Evolutionary conservation across 2,113 vertebrate species (phyloP), one percentile per base, ranked within the genome.

Genomic region (Sitta europaea): DNA sequence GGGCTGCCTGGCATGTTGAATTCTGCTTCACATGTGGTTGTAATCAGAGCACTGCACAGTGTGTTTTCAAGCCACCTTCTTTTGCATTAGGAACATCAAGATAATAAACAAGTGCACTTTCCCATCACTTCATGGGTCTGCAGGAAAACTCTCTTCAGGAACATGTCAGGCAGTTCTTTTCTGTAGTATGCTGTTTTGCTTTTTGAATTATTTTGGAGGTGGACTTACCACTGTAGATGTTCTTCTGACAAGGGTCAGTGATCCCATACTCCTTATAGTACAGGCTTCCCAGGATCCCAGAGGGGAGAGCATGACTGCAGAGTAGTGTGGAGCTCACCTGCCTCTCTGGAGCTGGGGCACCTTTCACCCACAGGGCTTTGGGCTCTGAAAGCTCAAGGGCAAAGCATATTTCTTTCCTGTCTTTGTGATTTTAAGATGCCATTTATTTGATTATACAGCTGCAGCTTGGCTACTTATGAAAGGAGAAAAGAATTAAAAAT

Each of bases 1-100:
- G 87, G 63, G 57, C 80, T 91, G 75, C 59, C 79, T 94, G 84
- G 86, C 91, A 76, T 90, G 92, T 97, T 95, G 93, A 94, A 90
- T 91, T 68, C 61, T 42, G 94, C 82, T 96, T 92, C 70, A 15
- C 85, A 57, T 10, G 10, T 90, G 89, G 59, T 55, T 96, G 75
- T 15, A 36, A 63, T 95, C 43, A 28, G 33, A 78, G 20, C n/a
- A 6, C 58, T 57, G 5, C 11, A 20, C 38, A 21, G 36, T 23
- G 45, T 75, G 63, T 81, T 95, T 93, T 85, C 67, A 70, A 79
- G 62, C n/a, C 29, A 25, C 51, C 38, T 90, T 53, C 47, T 77
- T 83, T 62, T 61, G 35, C 47, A 11, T 40, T 43, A 48, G 63
- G 85, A 86, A 29, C 70, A 65, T 25, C 28, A 65, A 81, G 81